These are phyloP conservation scores for Electrophaes corylata DNA, from an alignment of 2,888 invertebrate genomes.

Conservation along the genomic window DNA sequence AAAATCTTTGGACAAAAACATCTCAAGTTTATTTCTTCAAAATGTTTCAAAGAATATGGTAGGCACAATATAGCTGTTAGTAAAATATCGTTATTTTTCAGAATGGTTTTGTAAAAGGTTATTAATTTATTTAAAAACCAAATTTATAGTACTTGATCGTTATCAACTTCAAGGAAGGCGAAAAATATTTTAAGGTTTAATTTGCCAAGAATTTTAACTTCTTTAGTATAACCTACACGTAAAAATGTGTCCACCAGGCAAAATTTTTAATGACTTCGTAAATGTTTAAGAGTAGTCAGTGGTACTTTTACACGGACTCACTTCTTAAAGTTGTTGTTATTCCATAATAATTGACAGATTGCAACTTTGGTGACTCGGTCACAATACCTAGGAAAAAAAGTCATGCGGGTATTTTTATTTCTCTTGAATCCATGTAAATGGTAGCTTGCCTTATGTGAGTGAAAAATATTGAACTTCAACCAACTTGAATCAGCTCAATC, in stretches of 20 bases:
- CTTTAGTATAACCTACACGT: not conserved
- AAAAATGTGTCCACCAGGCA: too few species aligned
- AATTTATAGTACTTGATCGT: not conserved
- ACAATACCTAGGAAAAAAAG: too few species aligned
- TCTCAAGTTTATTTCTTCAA: constrained; percentile 33
- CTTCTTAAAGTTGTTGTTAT: too few species aligned
- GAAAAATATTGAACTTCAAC: constrained; percentile 2
- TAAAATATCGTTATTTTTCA: constrained; percentile 33
- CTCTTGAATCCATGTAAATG: too few species aligned
- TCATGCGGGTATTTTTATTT: too few species aligned
- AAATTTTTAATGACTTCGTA: too few species aligned
- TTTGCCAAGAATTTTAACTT: not conserved
- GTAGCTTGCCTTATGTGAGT: not conserved
- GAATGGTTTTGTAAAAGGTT: constrained; percentile 19
- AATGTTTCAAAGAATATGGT: constrained; percentile 38
- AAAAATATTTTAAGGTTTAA: not conserved
- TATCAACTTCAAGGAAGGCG: not conserved
- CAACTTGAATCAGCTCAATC: constrained; percentile 11
- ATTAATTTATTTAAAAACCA: constrained; percentile 10
- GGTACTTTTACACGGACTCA: too few species aligned
- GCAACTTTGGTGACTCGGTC: too few species aligned
- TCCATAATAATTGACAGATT: too few species aligned
- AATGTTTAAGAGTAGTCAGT: too few species aligned
- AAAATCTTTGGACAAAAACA: constrained; percentile 48
- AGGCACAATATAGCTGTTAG: constrained; percentile 31